A percentile compares a stretch with the other conserved stretches of the same genome.
Conservation (phyloP, 2,113 vertebrate species). For the Triplophysa tibetana region DNA sequence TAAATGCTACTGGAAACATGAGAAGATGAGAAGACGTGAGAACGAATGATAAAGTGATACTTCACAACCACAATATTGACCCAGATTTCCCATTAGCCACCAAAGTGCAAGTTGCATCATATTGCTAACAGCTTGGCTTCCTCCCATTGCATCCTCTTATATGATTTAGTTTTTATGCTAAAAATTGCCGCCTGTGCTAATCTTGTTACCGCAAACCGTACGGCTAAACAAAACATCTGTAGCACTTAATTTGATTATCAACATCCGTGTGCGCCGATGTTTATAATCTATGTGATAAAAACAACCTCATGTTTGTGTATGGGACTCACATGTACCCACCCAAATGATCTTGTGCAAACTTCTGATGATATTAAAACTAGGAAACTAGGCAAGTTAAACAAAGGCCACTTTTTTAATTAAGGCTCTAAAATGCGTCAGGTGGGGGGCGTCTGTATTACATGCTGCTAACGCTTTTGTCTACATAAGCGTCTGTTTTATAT, state of each 20-base stretch:
- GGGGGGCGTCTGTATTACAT: neutral
- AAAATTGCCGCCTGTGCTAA: neutral
- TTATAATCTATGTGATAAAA: neutral
- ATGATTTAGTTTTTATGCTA: slow-evolving; percentile 2
- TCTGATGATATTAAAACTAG: neutral
- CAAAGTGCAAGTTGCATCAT: slow-evolving; percentile 7
- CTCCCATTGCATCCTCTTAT: neutral
- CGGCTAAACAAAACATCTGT: neutral
- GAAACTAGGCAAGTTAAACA: slow-evolving; percentile 7
- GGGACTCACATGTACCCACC: neutral
- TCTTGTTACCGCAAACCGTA: neutral
- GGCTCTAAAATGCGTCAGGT: neutral
- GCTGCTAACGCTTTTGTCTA: neutral
- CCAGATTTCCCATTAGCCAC: slow-evolving; percentile 12
- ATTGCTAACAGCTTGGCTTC: slow-evolving; percentile 1
- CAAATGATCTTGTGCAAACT: neutral
- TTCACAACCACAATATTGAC: slow-evolving; percentile 20
- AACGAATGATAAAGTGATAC: slow-evolving; percentile 22
- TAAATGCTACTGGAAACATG: slow-evolving; percentile 25
- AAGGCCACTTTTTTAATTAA: neutral
- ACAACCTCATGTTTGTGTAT: neutral
- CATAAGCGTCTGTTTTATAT: too few species aligned
- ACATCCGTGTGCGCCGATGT: neutral
- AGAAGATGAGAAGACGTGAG: slow-evolving; percentile 17
- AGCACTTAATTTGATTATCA: neutral